These are phyloP conservation scores for Armadillidium nasatum DNA, from an alignment of 1,140 invertebrate species.

Conservation along the genomic window DNA sequence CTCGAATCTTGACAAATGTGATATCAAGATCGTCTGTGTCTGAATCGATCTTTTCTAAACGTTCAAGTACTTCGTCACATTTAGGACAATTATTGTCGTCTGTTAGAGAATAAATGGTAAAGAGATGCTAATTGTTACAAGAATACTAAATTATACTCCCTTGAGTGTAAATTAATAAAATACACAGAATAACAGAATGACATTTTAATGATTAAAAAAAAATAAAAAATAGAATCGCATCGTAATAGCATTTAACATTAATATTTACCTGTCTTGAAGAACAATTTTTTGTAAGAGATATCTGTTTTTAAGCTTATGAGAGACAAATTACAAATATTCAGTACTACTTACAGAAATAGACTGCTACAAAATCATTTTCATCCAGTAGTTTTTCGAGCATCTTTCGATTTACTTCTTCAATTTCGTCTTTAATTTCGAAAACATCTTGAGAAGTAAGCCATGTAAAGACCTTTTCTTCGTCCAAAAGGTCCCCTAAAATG, in stretches of 20 bases:
- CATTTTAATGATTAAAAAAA: too few species aligned
- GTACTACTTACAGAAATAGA: slow-evolving; percentile 81
- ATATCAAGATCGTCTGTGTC: slow-evolving; percentile 92
- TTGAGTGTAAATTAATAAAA: too few species aligned
- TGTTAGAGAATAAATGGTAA: slow-evolving; percentile 48
- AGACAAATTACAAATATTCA: too few species aligned
- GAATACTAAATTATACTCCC: too few species aligned
- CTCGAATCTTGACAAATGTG: slow-evolving; percentile 90
- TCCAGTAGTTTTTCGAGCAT: slow-evolving; percentile 91
- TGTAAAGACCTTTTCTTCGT: slow-evolving; percentile 75
- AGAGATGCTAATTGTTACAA: neutral
- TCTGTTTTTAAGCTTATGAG: too few species aligned
- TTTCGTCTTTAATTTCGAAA: slow-evolving; percentile 93
- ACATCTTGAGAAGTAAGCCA: slow-evolving; percentile 92
- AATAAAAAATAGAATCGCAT: too few species aligned
- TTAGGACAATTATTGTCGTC: slow-evolving; percentile 64
- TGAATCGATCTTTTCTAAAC: slow-evolving; percentile 84
- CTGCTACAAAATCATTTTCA: slow-evolving; percentile 90
- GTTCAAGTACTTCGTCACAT: slow-evolving; percentile 71
- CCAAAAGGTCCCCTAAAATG: slow-evolving; percentile 68
- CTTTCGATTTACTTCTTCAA: slow-evolving; percentile 90
- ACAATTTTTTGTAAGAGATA: too few species aligned
- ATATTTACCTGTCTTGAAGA: too few species aligned
- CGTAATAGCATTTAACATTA: too few species aligned
- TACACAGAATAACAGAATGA: too few species aligned